These are phyloP conservation scores for Drosophila kanekoi DNA, from an alignment of 2,888 invertebrate species.

Conservation along the genomic window DNA sequence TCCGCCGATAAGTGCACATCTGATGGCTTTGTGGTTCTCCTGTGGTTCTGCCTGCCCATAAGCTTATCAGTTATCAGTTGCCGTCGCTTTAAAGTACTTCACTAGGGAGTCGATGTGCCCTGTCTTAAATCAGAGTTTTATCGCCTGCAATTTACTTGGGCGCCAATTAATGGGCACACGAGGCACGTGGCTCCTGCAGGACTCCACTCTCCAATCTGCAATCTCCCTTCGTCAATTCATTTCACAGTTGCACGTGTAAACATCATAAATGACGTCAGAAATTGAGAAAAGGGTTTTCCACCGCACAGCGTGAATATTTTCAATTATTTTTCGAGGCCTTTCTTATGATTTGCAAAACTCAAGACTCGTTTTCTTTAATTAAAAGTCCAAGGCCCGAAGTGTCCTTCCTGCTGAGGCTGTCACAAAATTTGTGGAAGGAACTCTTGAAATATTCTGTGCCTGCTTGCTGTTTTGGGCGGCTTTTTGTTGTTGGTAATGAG, in stretches of 20 bases:
- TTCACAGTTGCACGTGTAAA: conserved; percentile 29
- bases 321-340: conserved; percentile 15
- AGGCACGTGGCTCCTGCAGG: conserved; percentile 18
- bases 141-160: conserved; percentile 44
- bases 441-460: conserved; percentile 13
- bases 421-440: conserved; percentile 15
- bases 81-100: conserved; percentile 15
- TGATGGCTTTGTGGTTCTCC: conserved; percentile 53
- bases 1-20: conserved; percentile 69
- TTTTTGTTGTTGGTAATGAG: conserved; percentile 45
- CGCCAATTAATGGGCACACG: conserved; percentile 28
- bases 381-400: conserved; percentile 40
- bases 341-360: conserved; percentile 11
- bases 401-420: conserved; percentile 29
- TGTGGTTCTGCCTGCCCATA: conserved; percentile 22
- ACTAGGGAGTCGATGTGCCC: background rate
- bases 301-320: conserved; percentile 18
- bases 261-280: conserved; percentile 9
- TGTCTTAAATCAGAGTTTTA: conserved; percentile 35
- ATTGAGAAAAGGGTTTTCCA: conserved; percentile 22
- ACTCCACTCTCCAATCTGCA: conserved; percentile 3
- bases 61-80: conserved; percentile 54
- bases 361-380: conserved; percentile 34
- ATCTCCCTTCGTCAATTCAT: conserved; percentile 5
- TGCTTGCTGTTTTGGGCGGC: conserved; percentile 4